Evolutionary conservation across 2,888 invertebrate genomes (phyloP), one percentile per base, ranked within the genome.

Genomic region (Allacma fusca): DNA sequence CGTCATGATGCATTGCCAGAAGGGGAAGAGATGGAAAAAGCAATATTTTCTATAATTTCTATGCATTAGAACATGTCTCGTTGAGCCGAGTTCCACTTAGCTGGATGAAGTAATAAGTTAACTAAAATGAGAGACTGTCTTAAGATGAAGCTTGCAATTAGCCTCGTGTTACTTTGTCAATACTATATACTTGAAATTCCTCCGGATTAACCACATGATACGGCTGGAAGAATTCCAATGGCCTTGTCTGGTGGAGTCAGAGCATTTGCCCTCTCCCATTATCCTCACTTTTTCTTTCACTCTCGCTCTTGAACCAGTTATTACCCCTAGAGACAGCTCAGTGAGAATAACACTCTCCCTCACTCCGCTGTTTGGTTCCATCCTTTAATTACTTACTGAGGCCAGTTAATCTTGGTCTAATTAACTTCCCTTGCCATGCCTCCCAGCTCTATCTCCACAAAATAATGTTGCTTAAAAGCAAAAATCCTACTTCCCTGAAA

Each of bases 361-460:
- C 4, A 1, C 4, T 12, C 16, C 19, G 1, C 50, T 12, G 19
- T 16, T 16, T 16, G 50, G 9, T 24, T 24, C 62, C 23, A 4
- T 62, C 68, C 43, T 40, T 34, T 68, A 68, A 68, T 68, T 34
- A 40, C 68, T 23, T 23, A 40, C 68, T 34, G 68, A 40, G 68
- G 68, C 68, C 23, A 68, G 68, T 68, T 68, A 68, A 68, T 68
- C 68, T 40, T 21, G 13, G n/a, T 23, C 34, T 68, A 68, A 68
- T 68, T 68, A 68, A 68, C 68, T 62, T 16, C 19, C 62, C 23
- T 62, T 12, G 4, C 62, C 62, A 12, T 24, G 4, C 26, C 24
- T 23, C 7, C 57, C 57, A 57, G 4, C 19, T 16, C 16, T 16
- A 57, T 21, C 4, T 34, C 34, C 4, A 7, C 9, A 34, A 34